Percentiles rank a stretch among this genome's conserved stretches.
These are phyloP conservation scores for Lithobates pipiens DNA, from an alignment of 2,797 vertebrate genomes.

Conservation along the genomic window DNA sequence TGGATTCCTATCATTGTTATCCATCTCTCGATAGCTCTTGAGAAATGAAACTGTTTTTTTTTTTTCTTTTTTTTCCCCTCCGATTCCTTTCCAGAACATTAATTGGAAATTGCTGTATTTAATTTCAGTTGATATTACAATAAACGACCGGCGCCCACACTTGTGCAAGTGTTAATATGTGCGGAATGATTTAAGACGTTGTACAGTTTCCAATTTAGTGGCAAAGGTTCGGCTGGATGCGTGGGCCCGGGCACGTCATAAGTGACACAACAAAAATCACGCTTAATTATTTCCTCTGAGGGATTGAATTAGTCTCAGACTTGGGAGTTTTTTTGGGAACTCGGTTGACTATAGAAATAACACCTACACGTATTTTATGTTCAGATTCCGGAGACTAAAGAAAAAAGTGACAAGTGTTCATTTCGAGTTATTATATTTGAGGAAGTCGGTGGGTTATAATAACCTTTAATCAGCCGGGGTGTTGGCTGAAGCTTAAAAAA, in stretches of 20 bases:
- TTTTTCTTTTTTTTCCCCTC: background rate
- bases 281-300: constrained; percentile 32
- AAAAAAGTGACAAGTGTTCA: background rate
- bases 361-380: constrained; percentile 1
- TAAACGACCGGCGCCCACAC: constrained; percentile 45
- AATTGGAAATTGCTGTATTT: constrained; percentile 62
- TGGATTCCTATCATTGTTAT: constrained; percentile 44
- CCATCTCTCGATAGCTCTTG: constrained; percentile 45
- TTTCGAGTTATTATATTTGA: background rate
- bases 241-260: constrained; percentile 25
- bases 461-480: background rate
- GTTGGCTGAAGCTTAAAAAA: background rate
- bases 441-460: background rate
- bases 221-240: constrained; percentile 32
- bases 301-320: constrained; percentile 25
- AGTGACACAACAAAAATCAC: constrained; percentile 39
- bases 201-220: constrained; percentile 26
- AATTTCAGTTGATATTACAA: constrained; percentile 58
- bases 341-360: constrained; percentile 9
- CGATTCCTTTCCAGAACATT: constrained; percentile 57
- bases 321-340: constrained; percentile 10
- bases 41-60: constrained; percentile 51
- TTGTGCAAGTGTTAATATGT: constrained; percentile 35
- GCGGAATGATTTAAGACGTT: constrained; percentile 19
- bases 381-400: background rate